Evolutionary conservation across 2,888 invertebrate genomes (phyloP), one percentile per base, ranked within the genome.

Genomic region (Napeogenes sylphis): DNA sequence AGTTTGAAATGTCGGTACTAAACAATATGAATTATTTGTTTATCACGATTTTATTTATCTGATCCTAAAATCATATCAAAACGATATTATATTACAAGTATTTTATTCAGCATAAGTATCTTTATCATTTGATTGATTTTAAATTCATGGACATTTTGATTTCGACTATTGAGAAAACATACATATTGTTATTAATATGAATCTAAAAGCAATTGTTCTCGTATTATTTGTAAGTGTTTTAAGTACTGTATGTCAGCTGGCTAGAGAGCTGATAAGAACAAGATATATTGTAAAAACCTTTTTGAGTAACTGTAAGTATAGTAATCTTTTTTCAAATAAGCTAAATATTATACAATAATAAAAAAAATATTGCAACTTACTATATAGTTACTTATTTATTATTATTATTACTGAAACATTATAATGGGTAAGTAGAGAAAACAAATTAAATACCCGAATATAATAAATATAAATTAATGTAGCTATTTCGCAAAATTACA

Each of bases 221-320:
- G 14, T 64, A 35, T 8, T 70, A 42, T 55, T 63, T 51, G 51
- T 51, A 13, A 54, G 59, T 63, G 38, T 65, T n/a, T 30, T 58
- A 14, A 53, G 32, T 10, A 32, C 62, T 69, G 75, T 79, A 73
- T 86, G 85, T 55, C 68, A 73, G 30, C 60, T 85, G 3, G 73
- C 83, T 0, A 67, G 56, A 0, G 75, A 78, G 45, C 64, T 86
- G 61, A 4, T 75, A 47, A 79, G 72, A 57, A 75, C 71, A 0
- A 74, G 71, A 35, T 38, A 67, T 13, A 74, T 84, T 4, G 67
- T 75, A 3, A 84, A 78, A 61, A 78, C 80, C 0, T 85, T 79
- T 67, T 73, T 85, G 62, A 79, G 85, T 2, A 79, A 72, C 55
- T 85, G 85, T 85, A 65, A 85, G 85, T 83, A 58, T 55, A 54